Conservation (phyloP, 2,113 vertebrate species). For the Aegotheles bennettii region DNA sequence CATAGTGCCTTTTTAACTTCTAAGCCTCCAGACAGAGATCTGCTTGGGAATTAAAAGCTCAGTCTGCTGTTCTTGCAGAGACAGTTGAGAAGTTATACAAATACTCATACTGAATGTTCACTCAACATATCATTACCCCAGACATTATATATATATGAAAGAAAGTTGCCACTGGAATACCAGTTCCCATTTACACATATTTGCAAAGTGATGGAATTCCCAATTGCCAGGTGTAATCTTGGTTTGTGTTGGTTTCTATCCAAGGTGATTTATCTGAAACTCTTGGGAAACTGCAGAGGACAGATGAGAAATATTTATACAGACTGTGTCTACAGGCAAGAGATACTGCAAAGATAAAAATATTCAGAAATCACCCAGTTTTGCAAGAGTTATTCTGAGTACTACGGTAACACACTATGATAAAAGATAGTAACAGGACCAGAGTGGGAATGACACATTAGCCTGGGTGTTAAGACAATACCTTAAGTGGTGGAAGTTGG, state of each 20-base stretch:
- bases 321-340: neutral
- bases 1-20: neutral
- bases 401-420: neutral
- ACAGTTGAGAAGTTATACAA: neutral
- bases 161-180: neutral
- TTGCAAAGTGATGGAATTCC: neutral
- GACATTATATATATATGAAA: neutral
- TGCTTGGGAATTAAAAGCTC: neutral
- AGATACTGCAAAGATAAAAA: neutral
- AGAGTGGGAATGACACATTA: neutral
- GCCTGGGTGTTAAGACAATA: neutral
- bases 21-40: neutral
- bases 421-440: neutral
- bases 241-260: slow-evolving; percentile 4
- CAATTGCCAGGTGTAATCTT: neutral
- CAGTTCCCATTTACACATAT: neutral
- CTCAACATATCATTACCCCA: neutral
- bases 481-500: neutral
- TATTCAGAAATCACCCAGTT: neutral
- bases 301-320: slow-evolving; percentile 8
- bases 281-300: neutral
- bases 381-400: neutral
- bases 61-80: neutral
- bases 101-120: neutral
- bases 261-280: neutral